Percentiles rank a stretch among this genome's conserved stretches.
phyloP scores from a whole-genome alignment of 2,888 invertebrate genomes.

The Rhagium mordax region DNA sequence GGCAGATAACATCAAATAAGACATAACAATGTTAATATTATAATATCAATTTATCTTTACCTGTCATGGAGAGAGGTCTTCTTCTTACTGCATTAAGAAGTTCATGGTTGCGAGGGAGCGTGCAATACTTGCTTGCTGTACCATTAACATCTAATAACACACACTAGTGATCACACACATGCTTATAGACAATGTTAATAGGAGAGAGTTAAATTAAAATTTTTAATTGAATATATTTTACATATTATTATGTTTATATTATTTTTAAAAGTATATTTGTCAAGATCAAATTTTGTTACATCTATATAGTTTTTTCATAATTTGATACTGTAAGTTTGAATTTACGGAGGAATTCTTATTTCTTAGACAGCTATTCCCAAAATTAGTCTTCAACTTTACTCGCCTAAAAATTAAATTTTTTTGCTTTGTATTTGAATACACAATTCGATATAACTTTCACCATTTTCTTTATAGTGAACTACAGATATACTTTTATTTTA shows the following conservation, averaged over 20 bases:
- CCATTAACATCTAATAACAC: slow-evolving; percentile 69
- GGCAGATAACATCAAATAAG: neutral
- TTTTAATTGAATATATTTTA: neutral
- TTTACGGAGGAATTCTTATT: too few species aligned
- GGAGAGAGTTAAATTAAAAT: slow-evolving; percentile 6
- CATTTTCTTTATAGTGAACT: too few species aligned
- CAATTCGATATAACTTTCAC: too few species aligned
- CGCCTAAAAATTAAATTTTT: too few species aligned
- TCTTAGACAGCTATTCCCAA: too few species aligned
- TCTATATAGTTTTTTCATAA: too few species aligned
- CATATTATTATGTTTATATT: neutral
- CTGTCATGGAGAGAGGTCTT: slow-evolving; percentile 76
- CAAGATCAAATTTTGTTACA: too few species aligned
- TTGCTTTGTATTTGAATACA: too few species aligned
- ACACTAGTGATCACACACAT: slow-evolving; percentile 64
- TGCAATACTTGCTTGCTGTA: slow-evolving; percentile 74
- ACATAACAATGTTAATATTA: neutral
- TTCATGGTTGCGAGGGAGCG: slow-evolving; percentile 72
- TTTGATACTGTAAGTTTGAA: too few species aligned
- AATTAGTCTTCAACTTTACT: too few species aligned
- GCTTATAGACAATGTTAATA: slow-evolving; percentile 47
- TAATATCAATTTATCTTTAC: slow-evolving; percentile 63
- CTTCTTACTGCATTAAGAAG: slow-evolving; percentile 73
- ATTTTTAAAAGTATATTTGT: too few species aligned
- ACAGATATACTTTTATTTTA: too few species aligned